These are phyloP conservation scores for Conger conger DNA, from an alignment of 2,113 vertebrate genomes.

Conservation along the genomic window DNA sequence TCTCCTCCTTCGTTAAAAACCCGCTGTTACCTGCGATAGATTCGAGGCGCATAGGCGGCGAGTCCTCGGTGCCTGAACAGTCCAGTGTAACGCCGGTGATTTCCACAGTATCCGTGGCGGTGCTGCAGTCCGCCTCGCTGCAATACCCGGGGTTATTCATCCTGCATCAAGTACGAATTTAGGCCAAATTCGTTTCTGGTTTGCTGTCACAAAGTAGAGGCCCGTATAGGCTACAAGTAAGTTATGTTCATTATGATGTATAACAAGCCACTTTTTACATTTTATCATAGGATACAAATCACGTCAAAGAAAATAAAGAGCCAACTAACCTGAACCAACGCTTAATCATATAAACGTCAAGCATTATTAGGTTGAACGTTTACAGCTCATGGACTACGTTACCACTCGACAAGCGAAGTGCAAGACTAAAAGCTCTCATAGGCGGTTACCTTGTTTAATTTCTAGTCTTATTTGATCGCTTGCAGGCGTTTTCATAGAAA, in stretches of 20 bases:
- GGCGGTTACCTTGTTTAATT: not conserved
- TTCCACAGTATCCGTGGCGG: slow-evolving; percentile 83
- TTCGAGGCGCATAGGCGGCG: slow-evolving; percentile 76
- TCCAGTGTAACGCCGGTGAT: slow-evolving; percentile 74
- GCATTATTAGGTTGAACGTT: not conserved
- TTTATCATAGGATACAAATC: not conserved
- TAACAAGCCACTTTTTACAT: not conserved
- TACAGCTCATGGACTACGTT: not conserved
- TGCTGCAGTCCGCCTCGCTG: slow-evolving; percentile 72
- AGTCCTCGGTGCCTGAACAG: slow-evolving; percentile 76
- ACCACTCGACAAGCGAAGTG: not conserved
- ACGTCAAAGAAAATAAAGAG: not conserved
- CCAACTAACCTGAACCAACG: not conserved
- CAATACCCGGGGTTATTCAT: slow-evolving; percentile 76
- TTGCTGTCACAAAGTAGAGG: not conserved
- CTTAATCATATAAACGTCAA: too few relatives aligned
- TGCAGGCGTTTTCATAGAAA: not conserved
- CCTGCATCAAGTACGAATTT: slow-evolving; percentile 3
- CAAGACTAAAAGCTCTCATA: not conserved
- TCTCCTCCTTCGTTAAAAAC: not conserved
- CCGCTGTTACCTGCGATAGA: slow-evolving; percentile 64
- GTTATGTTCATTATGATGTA: not conserved
- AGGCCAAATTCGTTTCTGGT: not conserved
- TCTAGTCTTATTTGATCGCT: not conserved
- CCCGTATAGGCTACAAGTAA: not conserved